Conservation (phyloP, 2,888 invertebrate genomes). For the Oegoconia quadripuncta region DNA sequence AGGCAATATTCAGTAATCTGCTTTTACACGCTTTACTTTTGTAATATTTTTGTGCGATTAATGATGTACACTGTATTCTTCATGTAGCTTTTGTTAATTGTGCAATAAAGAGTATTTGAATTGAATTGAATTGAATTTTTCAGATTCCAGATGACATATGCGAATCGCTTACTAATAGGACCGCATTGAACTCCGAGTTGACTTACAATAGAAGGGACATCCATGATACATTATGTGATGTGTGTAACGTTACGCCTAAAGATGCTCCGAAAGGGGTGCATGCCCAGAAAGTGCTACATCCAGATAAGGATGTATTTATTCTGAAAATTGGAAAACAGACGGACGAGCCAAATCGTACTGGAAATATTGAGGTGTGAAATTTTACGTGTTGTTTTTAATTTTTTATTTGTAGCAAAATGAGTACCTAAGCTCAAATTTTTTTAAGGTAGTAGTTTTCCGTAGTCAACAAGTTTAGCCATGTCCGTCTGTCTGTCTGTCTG, state of each 20-base stretch:
- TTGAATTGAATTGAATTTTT: background rate
- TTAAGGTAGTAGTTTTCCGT: too few species aligned
- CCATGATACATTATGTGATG: slow-evolving; percentile 46
- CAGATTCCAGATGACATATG: slow-evolving; percentile 70
- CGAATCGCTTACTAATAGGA: slow-evolving; percentile 56
- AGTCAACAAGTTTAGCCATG: too few species aligned
- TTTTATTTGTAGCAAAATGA: too few species aligned
- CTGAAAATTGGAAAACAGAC: slow-evolving; percentile 87
- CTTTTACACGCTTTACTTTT: too few species aligned
- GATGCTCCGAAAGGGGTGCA: slow-evolving; percentile 76
- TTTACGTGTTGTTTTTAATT: background rate
- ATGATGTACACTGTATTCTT: too few species aligned
- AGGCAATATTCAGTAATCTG: too few species aligned
- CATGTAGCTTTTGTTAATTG: too few species aligned
- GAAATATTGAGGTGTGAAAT: slow-evolving; percentile 80
- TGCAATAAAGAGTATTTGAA: background rate
- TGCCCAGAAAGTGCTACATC: slow-evolving; percentile 80
- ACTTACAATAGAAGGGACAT: slow-evolving; percentile 48
- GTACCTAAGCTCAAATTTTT: too few species aligned
- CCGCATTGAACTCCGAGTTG: slow-evolving; percentile 56
- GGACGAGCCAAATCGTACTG: slow-evolving; percentile 76
- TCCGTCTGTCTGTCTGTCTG: too few species aligned
- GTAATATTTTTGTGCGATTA: too few species aligned
- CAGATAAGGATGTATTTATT: slow-evolving; percentile 85
- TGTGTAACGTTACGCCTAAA: slow-evolving; percentile 69